These are phyloP conservation scores for Chloroceryle inda DNA, from an alignment of 2,797 vertebrate genomes.

Conservation along the genomic window DNA sequence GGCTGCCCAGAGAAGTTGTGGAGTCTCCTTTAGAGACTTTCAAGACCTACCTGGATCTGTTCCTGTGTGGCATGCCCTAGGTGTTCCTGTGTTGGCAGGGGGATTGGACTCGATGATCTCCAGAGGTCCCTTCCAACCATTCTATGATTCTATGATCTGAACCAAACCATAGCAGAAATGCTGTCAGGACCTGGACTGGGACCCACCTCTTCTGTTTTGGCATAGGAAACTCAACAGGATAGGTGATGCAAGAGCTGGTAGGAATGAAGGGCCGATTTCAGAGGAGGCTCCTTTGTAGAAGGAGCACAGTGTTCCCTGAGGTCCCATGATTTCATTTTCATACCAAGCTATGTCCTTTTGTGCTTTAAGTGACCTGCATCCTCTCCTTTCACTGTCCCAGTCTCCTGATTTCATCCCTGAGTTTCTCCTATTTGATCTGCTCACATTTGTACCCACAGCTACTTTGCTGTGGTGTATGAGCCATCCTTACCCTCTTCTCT, in stretches of 20 bases:
- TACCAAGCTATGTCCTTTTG: rapidly evolving
- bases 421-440: neutral
- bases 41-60: too few relatives aligned
- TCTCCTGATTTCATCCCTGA: neutral
- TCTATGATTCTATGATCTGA: neutral
- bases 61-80: too few relatives aligned
- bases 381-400: neutral
- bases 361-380: neutral
- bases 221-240: rapidly evolving
- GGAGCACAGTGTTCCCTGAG: neutral
- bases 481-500: neutral
- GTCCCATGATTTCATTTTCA: neutral
- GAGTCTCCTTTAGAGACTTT: too few relatives aligned
- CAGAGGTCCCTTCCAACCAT: too few relatives aligned
- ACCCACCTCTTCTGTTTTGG: rapidly evolving
- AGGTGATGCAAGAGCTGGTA: too few relatives aligned
- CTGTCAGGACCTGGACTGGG: rapidly evolving
- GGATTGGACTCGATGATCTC: too few relatives aligned
- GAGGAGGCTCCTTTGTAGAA: neutral
- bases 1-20: too few relatives aligned
- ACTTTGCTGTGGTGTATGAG: neutral
- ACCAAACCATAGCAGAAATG: neutral
- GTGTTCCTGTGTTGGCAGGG: too few relatives aligned
- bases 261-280: neutral
- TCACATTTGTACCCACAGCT: neutral